Evolutionary conservation across 2,797 vertebrate genomes (phyloP).

Genomic region (Fistularia commersonii): DNA sequence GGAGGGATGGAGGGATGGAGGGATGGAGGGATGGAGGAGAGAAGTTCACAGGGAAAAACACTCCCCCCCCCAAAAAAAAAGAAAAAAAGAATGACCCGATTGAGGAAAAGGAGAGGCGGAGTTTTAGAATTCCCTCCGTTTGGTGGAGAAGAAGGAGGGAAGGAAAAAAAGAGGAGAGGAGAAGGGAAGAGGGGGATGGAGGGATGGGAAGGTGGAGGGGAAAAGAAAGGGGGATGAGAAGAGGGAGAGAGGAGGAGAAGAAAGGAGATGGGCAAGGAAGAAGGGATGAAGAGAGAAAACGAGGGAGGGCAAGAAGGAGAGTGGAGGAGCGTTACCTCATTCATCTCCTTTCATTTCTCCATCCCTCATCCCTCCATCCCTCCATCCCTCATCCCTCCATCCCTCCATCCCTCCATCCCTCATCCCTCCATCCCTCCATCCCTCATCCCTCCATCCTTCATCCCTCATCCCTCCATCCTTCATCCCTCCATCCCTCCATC

Average conservation of each 20-base stretch:
- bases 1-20: slow-evolving; percentile 52
- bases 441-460: not conserved
- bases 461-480: not conserved
- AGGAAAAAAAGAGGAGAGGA: slow-evolving; percentile 1
- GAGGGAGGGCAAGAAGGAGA: not conserved
- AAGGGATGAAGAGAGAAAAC: not conserved
- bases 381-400: too few relatives aligned
- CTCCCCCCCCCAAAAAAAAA: slow-evolving; percentile 18
- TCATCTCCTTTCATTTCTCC: too few relatives aligned
- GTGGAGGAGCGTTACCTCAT: too few relatives aligned
- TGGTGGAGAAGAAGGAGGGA: slow-evolving; percentile 14
- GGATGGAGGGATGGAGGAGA: slow-evolving; percentile 21
- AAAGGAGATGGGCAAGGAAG: not conserved
- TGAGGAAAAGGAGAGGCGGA: slow-evolving; percentile 67
- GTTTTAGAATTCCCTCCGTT: slow-evolving; percentile 68
- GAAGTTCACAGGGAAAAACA: slow-evolving; percentile 3
- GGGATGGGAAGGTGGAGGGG: too few relatives aligned
- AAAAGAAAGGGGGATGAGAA: not conserved
- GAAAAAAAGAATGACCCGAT: slow-evolving; percentile 70
- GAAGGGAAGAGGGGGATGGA: not conserved
- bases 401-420: not conserved
- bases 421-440: not conserved
- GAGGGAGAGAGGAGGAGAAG: too few relatives aligned
- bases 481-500: not conserved
- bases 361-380: too few relatives aligned